Conservation (phyloP, 2,888 invertebrate genomes). For the Timema podura region DNA sequence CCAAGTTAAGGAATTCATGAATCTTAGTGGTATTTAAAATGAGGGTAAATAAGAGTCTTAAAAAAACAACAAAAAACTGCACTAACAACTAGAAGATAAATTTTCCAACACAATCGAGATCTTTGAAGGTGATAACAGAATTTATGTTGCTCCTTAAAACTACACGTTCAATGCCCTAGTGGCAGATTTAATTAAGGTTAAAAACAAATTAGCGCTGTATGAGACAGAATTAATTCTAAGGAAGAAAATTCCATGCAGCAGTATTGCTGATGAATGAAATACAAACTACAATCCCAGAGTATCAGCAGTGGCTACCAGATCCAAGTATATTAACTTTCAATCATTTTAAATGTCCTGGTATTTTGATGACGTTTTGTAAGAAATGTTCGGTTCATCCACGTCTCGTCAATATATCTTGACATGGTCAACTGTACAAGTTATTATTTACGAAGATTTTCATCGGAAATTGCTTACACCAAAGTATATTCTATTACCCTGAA, state of each 20-base stretch:
- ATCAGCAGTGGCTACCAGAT: not conserved
- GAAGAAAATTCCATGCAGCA: not conserved
- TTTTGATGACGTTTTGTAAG: not conserved
- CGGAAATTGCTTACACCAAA: not conserved
- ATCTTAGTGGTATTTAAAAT: not conserved
- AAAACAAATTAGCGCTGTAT: not conserved
- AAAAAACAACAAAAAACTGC: slow-evolving; percentile 1
- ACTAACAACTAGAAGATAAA: not conserved
- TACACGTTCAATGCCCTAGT: slow-evolving; percentile 3
- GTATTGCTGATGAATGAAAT: slow-evolving; percentile 1
- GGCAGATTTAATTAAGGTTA: not conserved
- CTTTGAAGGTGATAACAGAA: not conserved
- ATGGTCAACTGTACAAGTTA: not conserved
- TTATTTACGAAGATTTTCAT: not conserved
- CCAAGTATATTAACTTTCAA: not conserved
- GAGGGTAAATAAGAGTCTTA: not conserved
- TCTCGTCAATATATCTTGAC: not conserved
- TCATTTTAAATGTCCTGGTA: not conserved
- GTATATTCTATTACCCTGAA: not conserved
- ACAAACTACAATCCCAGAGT: not conserved
- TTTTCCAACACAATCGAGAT: not conserved
- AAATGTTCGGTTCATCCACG: not conserved
- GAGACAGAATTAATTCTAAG: not conserved
- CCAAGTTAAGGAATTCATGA: slow-evolving; percentile 5
- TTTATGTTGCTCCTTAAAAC: not conserved